Percentiles rank a stretch among this genome's conserved stretches.
These are phyloP conservation scores for Petaurus breviceps DNA, from an alignment of 2,113 vertebrate genomes.

Conservation along the genomic window DNA sequence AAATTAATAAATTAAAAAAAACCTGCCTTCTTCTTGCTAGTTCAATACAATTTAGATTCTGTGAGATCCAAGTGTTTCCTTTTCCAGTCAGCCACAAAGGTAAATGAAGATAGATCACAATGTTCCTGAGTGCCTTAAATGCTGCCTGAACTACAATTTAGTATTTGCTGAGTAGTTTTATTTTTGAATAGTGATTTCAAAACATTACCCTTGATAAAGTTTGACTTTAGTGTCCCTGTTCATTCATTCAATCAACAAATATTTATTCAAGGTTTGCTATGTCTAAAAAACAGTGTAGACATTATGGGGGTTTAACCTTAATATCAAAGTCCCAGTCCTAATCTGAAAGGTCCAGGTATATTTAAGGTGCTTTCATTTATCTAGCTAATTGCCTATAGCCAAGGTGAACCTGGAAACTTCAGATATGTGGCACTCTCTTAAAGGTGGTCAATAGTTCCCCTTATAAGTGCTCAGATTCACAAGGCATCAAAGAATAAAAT, in stretches of 20 bases:
- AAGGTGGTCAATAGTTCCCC: not conserved
- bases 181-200: not conserved
- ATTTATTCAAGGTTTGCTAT: not conserved
- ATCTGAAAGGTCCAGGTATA: not conserved
- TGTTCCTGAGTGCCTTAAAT: not conserved
- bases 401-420: not conserved
- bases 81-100: not conserved
- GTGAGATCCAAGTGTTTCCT: conserved; percentile 12
- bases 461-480: not conserved
- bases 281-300: not conserved
- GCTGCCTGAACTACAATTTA: not conserved
- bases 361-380: not conserved
- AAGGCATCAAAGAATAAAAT: not conserved
- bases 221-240: not conserved
- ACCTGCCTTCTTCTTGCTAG: conserved; percentile 42
- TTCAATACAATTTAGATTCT: conserved; percentile 2
- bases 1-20: too few relatives aligned
- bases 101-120: conserved; percentile 47
- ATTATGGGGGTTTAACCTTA: not conserved
- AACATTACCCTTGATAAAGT: not conserved
- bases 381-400: not conserved
- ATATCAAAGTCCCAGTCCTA: not conserved
- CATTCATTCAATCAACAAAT: not conserved
- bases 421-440: not conserved
- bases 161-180: not conserved